A percentile compares a stretch with the other conserved stretches of the same genome.
Conservation (phyloP, 2,888 invertebrate genomes). For the Mythimna albipuncta region DNA sequence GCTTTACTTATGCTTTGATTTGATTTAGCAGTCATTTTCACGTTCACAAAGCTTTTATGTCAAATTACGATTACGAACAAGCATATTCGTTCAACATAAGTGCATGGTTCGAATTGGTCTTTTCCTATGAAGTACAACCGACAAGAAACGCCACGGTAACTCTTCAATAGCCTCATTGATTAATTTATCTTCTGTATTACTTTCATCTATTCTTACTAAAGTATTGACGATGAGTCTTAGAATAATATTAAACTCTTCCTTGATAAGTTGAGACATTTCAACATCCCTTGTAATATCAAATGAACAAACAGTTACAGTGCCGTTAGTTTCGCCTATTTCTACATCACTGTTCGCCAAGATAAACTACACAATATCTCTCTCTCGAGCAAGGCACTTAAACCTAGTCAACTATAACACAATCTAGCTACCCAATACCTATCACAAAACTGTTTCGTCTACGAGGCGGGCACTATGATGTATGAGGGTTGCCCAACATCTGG, state of each 20-base stretch:
- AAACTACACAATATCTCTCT: conserved; percentile 33
- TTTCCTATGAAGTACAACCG: no score
- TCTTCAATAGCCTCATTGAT: no score
- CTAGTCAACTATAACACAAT: conserved; percentile 47
- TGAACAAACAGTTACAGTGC: not conserved
- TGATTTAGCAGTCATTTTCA: not conserved
- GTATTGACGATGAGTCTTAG: not conserved
- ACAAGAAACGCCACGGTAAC: no score
- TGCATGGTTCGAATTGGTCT: no score
- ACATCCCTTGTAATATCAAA: not conserved
- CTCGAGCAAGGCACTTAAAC: conserved; percentile 30
- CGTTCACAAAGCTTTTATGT: not conserved
- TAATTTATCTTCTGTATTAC: not conserved
- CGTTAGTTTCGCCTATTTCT: not conserved
- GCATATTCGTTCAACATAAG: no score
- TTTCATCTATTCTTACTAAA: not conserved
- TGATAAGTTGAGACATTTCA: not conserved
- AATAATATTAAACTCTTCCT: not conserved
- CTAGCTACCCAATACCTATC: conserved; percentile 50
- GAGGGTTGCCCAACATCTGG: conserved; percentile 48
- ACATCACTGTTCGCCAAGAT: conserved; percentile 19
- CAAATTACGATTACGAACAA: not conserved
- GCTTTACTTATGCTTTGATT: no score
- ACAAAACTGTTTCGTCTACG: conserved; percentile 38
- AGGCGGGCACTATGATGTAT: conserved; percentile 47